Percentiles rank a stretch among this genome's conserved stretches.
Evolutionary conservation across 1,140 invertebrate genomes (phyloP).

Genomic region (Drosophila simulans): DNA sequence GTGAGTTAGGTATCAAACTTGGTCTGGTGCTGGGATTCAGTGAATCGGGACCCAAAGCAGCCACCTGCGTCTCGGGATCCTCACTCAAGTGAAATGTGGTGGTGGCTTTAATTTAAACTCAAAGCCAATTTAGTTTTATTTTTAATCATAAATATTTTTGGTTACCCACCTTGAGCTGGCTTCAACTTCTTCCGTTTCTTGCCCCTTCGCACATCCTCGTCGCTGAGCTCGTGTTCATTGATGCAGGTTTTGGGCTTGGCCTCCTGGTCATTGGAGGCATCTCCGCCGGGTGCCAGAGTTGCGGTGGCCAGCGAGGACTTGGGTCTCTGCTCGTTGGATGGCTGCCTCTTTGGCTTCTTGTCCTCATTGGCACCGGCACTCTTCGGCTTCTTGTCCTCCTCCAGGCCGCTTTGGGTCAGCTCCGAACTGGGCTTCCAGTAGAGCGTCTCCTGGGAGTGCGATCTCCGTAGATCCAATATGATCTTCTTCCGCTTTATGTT

Average conservation of each 20-base stretch:
- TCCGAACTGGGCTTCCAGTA: constrained; percentile 84
- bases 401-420: constrained; percentile 68
- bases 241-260: constrained; percentile 72
- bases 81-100: constrained; percentile 81
- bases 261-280: constrained; percentile 31
- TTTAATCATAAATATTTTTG: not conserved
- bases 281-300: constrained; percentile 30
- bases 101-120: constrained; percentile 40
- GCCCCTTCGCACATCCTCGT: constrained; percentile 72
- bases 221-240: constrained; percentile 72
- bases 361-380: constrained; percentile 76
- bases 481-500: constrained; percentile 83
- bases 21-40: constrained; percentile 80
- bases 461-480: constrained; percentile 75
- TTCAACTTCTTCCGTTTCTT: constrained; percentile 81
- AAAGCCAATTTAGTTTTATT: not conserved
- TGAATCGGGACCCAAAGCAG: constrained; percentile 78
- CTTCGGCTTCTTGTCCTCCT: constrained; percentile 71
- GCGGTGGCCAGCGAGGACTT: constrained; percentile 73
- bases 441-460: constrained; percentile 81
- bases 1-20: constrained; percentile 77
- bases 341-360: constrained; percentile 62
- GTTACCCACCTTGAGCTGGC: constrained; percentile 55
- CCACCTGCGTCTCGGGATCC: constrained; percentile 84
- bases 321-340: constrained; percentile 69